Base-by-base conservation (phyloP, 2,797 vertebrate species). In the Labroides dimidiatus region DNA sequence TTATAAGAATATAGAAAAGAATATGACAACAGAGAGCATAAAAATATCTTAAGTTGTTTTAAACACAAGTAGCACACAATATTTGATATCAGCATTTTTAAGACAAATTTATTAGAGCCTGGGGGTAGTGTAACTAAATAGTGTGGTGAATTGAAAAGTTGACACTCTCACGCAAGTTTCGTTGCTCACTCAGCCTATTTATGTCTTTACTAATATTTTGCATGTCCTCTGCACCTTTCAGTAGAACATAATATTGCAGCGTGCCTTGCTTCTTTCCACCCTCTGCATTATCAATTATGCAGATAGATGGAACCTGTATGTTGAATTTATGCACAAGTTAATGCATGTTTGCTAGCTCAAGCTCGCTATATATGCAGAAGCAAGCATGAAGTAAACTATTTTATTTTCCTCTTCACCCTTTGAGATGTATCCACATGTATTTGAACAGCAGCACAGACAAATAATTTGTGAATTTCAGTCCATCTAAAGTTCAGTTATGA, bases 301-400 rank as follows among this genome's bases (percentile, higher is more conserved):
- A 69, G 66, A 53, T 24, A 15, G 48, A 52, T 37, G 48, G 39
- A 67, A 52, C 44, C 33, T 78, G 23, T 63, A 21, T 56, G 45
- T 49, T 66, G 4, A 72, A 61, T 72, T 64, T 36, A 71, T 55
- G 21, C 57, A 36, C 12, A 64, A 12, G 19, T 48, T 13, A 41
- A 33, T 48, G 39, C 62, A 9, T 52, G 59, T 81, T 61, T 14
- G 80, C 86, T 81, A 81, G 82, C 60, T 51, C 10, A 0, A 59
- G 36, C 58, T 59, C 37, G 69, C 63, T 84, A 58, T 92, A 84
- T 83, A 85, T 90, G 76, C 70, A 77, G 41, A 84, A 59, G 72
- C 8, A 2, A 50, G 19, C 13, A 20, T 44, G 2, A 62, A 36
- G 23, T 5, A 59, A 4, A 55, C 10, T 55, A 3, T 70, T 67